Conservation (phyloP, 2,888 invertebrate genomes). For the Lycaena phlaeas region DNA sequence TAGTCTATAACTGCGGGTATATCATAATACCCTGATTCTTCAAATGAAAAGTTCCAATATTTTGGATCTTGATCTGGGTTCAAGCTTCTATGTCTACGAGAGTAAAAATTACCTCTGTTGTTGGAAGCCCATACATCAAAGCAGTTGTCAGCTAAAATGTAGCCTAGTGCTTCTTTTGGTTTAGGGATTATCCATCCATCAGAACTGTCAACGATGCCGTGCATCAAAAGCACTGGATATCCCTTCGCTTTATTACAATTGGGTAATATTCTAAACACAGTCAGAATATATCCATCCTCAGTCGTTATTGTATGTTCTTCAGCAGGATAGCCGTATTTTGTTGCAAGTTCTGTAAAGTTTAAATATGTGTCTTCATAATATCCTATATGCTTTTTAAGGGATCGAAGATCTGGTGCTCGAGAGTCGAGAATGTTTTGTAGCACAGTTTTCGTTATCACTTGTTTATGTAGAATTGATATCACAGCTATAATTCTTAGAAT, state of each 20-base stretch:
- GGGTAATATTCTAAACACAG: constrained; percentile 25
- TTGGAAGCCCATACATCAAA: constrained; percentile 56
- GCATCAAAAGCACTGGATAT: constrained; percentile 30
- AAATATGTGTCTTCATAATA: constrained; percentile 46
- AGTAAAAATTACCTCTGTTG: constrained; percentile 75
- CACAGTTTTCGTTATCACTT: not conserved
- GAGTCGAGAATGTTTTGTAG: not conserved
- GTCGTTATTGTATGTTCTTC: constrained; percentile 29
- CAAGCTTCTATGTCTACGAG: constrained; percentile 57
- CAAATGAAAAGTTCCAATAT: constrained; percentile 74
- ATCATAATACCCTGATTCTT: constrained; percentile 79
- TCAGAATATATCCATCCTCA: constrained; percentile 30
- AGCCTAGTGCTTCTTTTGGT: constrained; percentile 37
- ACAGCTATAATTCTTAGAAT: not conserved
- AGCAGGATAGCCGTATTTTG: constrained; percentile 25
- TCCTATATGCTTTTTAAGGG: constrained; percentile 39
- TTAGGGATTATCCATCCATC: constrained; percentile 34
- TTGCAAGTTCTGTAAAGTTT: constrained; percentile 27
- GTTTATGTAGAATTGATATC: not conserved
- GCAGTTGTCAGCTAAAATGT: constrained; percentile 52
- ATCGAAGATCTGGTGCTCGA: constrained; percentile 36
- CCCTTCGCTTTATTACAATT: constrained; percentile 27
- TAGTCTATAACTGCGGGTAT: constrained; percentile 73
- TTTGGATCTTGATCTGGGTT: constrained; percentile 35
- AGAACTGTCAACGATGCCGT: constrained; percentile 33